Conservation (phyloP, 2,113 vertebrate genomes). For the Equus przewalskii region DNA sequence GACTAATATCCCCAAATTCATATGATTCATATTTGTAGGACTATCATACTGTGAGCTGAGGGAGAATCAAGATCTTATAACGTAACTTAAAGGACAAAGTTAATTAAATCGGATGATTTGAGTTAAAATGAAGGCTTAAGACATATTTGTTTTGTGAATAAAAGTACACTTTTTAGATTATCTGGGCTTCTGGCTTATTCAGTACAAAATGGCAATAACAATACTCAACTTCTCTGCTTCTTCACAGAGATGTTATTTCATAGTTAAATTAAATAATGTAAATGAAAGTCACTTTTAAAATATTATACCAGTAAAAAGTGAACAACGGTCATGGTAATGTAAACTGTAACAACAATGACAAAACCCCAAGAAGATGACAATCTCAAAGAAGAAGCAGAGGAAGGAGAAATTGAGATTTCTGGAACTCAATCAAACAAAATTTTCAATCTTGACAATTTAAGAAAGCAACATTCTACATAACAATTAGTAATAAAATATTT, state of each 20-base stretch:
- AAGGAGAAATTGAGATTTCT: not conserved
- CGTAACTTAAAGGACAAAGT: conserved; percentile 45
- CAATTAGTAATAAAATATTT: not conserved
- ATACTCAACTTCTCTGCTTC: not conserved
- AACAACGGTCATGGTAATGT: not conserved
- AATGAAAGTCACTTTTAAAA: conserved; percentile 61
- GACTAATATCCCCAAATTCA: conserved; percentile 58
- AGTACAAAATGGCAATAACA: conserved; percentile 34
- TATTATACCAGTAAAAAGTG: conserved; percentile 20
- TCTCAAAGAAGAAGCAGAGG: not conserved
- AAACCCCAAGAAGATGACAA: not conserved
- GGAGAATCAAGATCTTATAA: conserved; percentile 17
- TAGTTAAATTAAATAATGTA: conserved; percentile 40
- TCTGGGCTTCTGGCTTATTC: conserved; percentile 2
- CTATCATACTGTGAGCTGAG: conserved; percentile 25
- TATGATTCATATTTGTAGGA: conserved; percentile 1
- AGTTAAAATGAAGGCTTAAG: conserved; percentile 40
- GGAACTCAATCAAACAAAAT: conserved; percentile 29
- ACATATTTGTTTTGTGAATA: conserved; percentile 52
- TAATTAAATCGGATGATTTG: conserved; percentile 18
- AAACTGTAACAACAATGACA: not conserved
- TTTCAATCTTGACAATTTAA: not conserved
- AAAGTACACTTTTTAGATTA: conserved; percentile 33
- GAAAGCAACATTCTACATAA: not conserved
- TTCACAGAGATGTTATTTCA: not conserved